Base-by-base conservation (phyloP, 2,888 invertebrate genomes). In the Terebella lapidaria region DNA sequence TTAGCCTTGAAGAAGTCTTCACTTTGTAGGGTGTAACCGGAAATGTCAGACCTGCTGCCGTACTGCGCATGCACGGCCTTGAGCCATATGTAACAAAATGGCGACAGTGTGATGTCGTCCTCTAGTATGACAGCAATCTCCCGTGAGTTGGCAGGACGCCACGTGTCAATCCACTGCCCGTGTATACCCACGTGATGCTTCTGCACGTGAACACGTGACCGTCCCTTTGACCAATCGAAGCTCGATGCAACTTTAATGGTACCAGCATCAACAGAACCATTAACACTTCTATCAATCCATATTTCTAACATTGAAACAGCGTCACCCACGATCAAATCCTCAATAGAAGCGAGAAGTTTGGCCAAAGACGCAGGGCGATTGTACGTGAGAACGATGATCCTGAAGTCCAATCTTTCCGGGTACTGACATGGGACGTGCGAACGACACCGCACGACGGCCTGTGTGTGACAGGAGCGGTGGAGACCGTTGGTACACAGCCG, bases 51-150 rank as follows among this genome's bases (percentile, higher is more conserved):
- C 26, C 58, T 27, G 4, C 42, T 42, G 29, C 70, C 70, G 54
- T 72, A 73, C n/a, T 68, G 67, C 2, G 30, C 56, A 55, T 73
- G 71, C 5, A 68, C 72, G 25, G 64, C 58, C 60, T 68, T 68
- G 29, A 73, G 57, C 70, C 71, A 74, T 26, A 63, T 61, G 57
- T 72, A 74, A 29, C 71, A 69, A 49, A 62, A 67, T 20, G 63
- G 68, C 0, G 73, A 73, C 2, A 73, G 65, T 15, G 68, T 65
- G n/a, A 72, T 25, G 56, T 74, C 74, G 54, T 74, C 74, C 46
- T 74, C 74, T 3, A 74, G 55, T 25, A 74, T 66, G 0, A 74
- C 58, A 1, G 68, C 72, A 22, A 74, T 67, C 60, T 74, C 74
- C 5, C 67, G 60, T 18, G 63, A 66, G 24, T 47, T 54, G 20